phyloP scores from a whole-genome alignment of 1,140 invertebrate genomes.

The Trypoxylus dichotomus region DNA sequence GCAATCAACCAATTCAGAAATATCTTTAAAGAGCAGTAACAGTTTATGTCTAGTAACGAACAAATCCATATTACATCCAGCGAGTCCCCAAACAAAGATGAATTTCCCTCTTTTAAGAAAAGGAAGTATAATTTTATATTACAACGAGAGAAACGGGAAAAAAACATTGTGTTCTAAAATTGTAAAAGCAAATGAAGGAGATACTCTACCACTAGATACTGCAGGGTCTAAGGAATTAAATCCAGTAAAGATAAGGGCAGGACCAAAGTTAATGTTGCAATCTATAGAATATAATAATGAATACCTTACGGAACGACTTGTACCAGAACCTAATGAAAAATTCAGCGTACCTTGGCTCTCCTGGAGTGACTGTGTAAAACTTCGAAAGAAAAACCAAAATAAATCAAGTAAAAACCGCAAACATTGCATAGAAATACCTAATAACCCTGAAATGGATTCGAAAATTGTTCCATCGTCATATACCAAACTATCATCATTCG shows the following conservation, averaged over 20 bases:
- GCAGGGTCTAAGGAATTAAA: background rate
- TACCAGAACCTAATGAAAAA: background rate
- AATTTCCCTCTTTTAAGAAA: background rate
- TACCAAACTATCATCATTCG: background rate
- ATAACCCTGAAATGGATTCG: background rate
- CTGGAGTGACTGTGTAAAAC: background rate
- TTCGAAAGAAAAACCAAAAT: background rate
- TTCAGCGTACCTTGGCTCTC: background rate
- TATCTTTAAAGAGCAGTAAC: too few relatives aligned
- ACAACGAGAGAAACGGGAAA: background rate
- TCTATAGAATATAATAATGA: background rate
- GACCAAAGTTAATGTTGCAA: background rate
- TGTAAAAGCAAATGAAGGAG: background rate
- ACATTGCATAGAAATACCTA: background rate
- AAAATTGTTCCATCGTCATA: background rate
- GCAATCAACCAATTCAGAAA: too few relatives aligned
- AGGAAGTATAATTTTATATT: background rate
- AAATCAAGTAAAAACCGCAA: background rate
- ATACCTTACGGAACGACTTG: background rate
- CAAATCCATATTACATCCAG: too few relatives aligned
- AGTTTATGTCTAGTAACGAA: too few relatives aligned
- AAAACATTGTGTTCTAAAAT: constrained; percentile 9
- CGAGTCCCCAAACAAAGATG: too few relatives aligned
- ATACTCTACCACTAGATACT: background rate
- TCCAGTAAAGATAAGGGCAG: background rate